Evolutionary conservation across 2,113 vertebrate species (phyloP).

Genomic region (Hyaena hyaena): DNA sequence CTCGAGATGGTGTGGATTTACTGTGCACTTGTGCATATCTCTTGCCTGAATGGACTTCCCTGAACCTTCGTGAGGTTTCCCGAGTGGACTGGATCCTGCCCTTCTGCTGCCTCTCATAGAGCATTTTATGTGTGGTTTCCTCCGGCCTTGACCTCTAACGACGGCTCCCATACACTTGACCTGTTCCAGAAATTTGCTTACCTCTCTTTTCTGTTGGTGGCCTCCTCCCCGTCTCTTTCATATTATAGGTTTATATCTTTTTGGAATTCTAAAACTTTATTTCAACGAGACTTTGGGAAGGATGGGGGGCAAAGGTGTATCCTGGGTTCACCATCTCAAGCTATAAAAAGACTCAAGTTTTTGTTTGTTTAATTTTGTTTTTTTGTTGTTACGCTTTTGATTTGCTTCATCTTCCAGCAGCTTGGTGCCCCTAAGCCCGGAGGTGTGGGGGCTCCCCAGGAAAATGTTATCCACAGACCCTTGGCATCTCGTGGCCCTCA

Average conservation of each 20-base stretch:
- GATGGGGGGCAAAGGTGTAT: neutral
- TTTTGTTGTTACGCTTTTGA: neutral
- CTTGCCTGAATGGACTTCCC: neutral
- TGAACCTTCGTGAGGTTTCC: neutral
- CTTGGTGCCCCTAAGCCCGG: neutral
- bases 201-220: neutral
- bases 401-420: neutral
- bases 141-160: neutral
- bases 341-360: neutral
- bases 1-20: neutral
- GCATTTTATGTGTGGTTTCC: neutral
- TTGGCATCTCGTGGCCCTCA: neutral
- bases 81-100: neutral
- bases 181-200: neutral
- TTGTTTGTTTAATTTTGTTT: neutral
- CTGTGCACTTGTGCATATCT: neutral
- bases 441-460: neutral
- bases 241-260: neutral
- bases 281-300: neutral
- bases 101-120: neutral
- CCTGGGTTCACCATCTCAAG: neutral
- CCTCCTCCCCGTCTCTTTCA: neutral
- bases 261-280: slow-evolving; percentile 23
- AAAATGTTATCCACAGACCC: neutral
- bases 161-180: neutral